Conservation (phyloP, 2,888 invertebrate genomes). For the Drosophila maculinotata region DNA sequence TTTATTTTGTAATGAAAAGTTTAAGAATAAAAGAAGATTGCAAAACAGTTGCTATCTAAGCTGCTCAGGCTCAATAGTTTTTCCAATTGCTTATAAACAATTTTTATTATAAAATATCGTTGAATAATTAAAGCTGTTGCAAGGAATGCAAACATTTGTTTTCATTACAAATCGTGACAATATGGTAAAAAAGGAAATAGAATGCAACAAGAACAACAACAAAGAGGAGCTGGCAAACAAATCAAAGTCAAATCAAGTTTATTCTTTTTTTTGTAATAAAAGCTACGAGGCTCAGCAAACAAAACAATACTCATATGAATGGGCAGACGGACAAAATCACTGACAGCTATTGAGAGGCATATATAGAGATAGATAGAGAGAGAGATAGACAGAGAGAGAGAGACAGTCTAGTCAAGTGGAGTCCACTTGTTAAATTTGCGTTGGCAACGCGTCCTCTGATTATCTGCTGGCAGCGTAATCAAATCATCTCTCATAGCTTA, state of each 20-base stretch:
- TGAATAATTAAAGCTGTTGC: too few species aligned
- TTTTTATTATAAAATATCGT: too few species aligned
- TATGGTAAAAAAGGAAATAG: too few species aligned
- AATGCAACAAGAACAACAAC: conserved; percentile 19
- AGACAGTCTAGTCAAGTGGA: neutral
- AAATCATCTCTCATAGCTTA: conserved; percentile 54
- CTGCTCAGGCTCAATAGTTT: too few species aligned
- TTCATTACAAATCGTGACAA: conserved; percentile 35
- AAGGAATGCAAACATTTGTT: conserved; percentile 37
- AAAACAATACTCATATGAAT: conserved; percentile 34
- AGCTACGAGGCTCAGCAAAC: conserved; percentile 12
- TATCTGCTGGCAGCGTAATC: conserved; percentile 57
- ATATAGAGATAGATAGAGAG: neutral
- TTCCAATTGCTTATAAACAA: too few species aligned
- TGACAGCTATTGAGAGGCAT: neutral
- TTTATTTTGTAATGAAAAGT: neutral
- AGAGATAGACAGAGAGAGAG: conserved; percentile 2
- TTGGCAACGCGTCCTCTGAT: conserved; percentile 1
- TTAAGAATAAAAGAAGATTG: too few species aligned
- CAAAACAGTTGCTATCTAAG: too few species aligned
- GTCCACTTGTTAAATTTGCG: conserved; percentile 4
- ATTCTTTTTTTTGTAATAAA: conserved; percentile 11
- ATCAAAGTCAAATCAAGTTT: conserved; percentile 52
- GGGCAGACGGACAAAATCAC: conserved; percentile 1
- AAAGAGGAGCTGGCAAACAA: conserved; percentile 41